Base-by-base conservation (phyloP, 2,888 invertebrate species). In the Sinelater perroti region DNA sequence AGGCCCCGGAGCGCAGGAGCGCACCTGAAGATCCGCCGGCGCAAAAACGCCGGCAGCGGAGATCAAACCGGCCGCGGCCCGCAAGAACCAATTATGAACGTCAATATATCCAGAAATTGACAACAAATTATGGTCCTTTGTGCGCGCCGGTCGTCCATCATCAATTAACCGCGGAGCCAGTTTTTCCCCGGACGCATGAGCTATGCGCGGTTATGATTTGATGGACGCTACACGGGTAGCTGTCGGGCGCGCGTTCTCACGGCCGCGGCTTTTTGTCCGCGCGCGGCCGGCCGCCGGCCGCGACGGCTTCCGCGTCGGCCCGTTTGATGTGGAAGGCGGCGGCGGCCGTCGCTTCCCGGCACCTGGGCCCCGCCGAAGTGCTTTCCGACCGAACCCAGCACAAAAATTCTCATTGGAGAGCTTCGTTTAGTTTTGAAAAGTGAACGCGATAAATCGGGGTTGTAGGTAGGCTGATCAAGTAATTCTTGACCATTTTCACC, bases 71-170 rank as follows among this genome's bases (percentile, higher is more conserved):
- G 64, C 73, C 74, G 73, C 73, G 50, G 49, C 62, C 66, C 69
- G 63, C 62, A 66, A 66, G 62, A 65, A 64, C 66, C 75, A 75
- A 75, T 78, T 78, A 77, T 72, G 72, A 72, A 72, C 74, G 74
- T 76, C 75, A 73, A 75, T 75, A 77, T 76, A 75, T 76, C 75
- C 75, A 75, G 77, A 77, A 77, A 78, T 78, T 74, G 77, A 76
- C 76, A 78, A 78, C 78, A 78, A 78, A 78, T 78, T 78, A 78
- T 77, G 76, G 75, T 73, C 75, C 77, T 78, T 78, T 78, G 78
- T 78, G 70, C 70, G 65, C 64, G 71, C 75, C 75, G 75, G 73
- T 74, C 77, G 74, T 77, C 68, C 73, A 76, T 78, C 77, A 78
- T 78, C 77, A 78, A 77, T 77, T 78, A 78, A 75, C 71, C 69